Conservation (phyloP, 2,113 vertebrate genomes). For the Monopterus albus region DNA sequence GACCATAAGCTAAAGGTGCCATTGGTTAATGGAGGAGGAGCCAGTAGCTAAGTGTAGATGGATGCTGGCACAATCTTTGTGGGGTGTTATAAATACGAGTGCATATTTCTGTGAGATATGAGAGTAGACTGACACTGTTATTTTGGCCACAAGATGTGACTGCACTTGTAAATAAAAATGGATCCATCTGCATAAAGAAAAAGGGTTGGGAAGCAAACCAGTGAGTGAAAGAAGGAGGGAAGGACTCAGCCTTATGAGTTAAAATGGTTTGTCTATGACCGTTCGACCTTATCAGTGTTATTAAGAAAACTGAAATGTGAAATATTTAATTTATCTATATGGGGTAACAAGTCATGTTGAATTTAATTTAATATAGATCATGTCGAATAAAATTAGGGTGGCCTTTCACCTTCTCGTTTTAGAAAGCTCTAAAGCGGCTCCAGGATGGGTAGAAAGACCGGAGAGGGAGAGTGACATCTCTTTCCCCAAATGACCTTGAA, state of each 20-base stretch:
- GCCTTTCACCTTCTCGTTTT: conserved; percentile 5
- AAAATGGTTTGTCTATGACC: conserved; percentile 90
- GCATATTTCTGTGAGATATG: conserved; percentile 60
- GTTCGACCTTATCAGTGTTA: conserved; percentile 90
- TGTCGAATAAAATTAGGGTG: conserved; percentile 73
- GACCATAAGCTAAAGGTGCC: conserved; percentile 81
- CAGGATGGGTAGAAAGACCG: conserved; percentile 11
- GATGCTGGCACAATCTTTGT: conserved; percentile 55
- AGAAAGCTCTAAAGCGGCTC: conserved; percentile 11
- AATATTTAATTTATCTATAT: conserved; percentile 91
- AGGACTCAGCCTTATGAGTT: too few species aligned
- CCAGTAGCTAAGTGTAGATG: conserved; percentile 69
- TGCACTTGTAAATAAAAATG: conserved; percentile 64
- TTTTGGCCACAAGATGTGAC: conserved; percentile 44
- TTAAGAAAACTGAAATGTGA: conserved; percentile 88
- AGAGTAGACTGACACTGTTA: conserved; percentile 54
- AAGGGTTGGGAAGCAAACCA: conserved; percentile 18
- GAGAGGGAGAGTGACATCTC: neutral
- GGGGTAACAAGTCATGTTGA: conserved; percentile 86
- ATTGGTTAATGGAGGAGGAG: conserved; percentile 80
- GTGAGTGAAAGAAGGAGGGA: conserved; percentile 45
- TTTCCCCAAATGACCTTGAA: conserved; percentile 34
- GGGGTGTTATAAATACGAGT: conserved; percentile 57
- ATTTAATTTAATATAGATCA: conserved; percentile 89
- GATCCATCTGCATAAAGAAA: conserved; percentile 53